Evolutionary conservation across 2,113 vertebrate species (phyloP).

Genomic region (Tenebrosternarchus preto): DNA sequence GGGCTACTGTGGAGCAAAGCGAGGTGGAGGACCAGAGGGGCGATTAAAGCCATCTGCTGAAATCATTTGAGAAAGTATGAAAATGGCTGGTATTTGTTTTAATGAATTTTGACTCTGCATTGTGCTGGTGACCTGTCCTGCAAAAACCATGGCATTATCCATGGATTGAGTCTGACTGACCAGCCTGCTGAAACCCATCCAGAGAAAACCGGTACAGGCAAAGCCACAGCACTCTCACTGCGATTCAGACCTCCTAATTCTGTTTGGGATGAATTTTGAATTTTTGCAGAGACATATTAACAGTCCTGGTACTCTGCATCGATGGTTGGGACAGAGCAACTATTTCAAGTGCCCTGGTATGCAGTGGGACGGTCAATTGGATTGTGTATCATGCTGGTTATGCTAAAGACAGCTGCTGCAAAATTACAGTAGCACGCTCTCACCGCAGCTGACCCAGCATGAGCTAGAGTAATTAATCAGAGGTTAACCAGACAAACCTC

Average conservation of each 20-base stretch:
- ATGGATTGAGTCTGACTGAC: constrained; percentile 10
- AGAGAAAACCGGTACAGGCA: constrained; percentile 38
- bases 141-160: constrained; percentile 16
- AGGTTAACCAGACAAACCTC: constrained; percentile 72
- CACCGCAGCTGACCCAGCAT: constrained; percentile 68
- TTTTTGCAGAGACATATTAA: constrained; percentile 58
- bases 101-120: constrained; percentile 4
- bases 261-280: constrained; percentile 50
- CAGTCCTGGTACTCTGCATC: constrained; percentile 59
- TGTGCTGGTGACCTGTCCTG: constrained; percentile 39
- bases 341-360: constrained; percentile 72
- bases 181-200: neutral
- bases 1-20: constrained; percentile 20
- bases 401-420: constrained; percentile 75
- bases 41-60: constrained; percentile 35
- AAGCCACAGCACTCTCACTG: constrained; percentile 24
- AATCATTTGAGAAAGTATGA: constrained; percentile 44
- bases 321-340: constrained; percentile 60
- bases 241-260: constrained; percentile 45
- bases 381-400: constrained; percentile 62
- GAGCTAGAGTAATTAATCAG: constrained; percentile 76
- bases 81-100: constrained; percentile 43
- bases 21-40: constrained; percentile 1
- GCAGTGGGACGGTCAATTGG: constrained; percentile 69
- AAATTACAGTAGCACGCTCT: constrained; percentile 73